A percentile compares a stretch with the other conserved stretches of the same genome.
phyloP scores from a whole-genome alignment of 2,113 vertebrate genomes.

The Meleagris gallopavo region DNA sequence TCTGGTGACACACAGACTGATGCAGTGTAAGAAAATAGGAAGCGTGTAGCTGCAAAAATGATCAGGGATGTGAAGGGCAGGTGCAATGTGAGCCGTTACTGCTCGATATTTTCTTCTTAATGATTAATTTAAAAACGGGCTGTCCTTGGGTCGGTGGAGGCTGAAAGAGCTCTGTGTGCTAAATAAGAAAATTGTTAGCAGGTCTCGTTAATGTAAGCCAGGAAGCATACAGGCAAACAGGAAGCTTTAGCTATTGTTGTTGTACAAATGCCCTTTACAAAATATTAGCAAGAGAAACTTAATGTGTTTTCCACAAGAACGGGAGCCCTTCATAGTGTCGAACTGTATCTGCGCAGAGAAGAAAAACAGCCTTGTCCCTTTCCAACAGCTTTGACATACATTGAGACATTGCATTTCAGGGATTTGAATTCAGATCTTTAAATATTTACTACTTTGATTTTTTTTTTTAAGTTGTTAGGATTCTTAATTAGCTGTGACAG shows the following conservation, averaged over 20 bases:
- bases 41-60: conserved; percentile 5
- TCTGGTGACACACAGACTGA: conserved; percentile 18
- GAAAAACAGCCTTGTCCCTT: conserved; percentile 40
- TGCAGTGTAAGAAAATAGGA: conserved; percentile 32
- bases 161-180: conserved; percentile 72
- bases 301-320: conserved; percentile 71
- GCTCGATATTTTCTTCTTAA: neutral
- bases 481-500: conserved; percentile 73
- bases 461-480: conserved; percentile 61
- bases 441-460: conserved; percentile 64
- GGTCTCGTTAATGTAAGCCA: conserved; percentile 65
- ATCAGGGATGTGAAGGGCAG: conserved; percentile 39
- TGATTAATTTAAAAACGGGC: neutral
- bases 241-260: conserved; percentile 74
- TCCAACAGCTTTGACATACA: conserved; percentile 1
- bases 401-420: neutral
- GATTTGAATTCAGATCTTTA: conserved; percentile 49
- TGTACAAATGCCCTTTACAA: conserved; percentile 72
- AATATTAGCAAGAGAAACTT: conserved; percentile 66
- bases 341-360: conserved; percentile 21
- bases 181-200: conserved; percentile 68
- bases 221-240: conserved; percentile 73
- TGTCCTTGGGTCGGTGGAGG: conserved; percentile 12
- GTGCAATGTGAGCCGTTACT: neutral
- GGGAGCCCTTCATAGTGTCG: conserved; percentile 62